Percentiles rank a stretch among this genome's conserved stretches.
Conservation (phyloP, 2,888 invertebrate species). For the Laothoe populi region DNA sequence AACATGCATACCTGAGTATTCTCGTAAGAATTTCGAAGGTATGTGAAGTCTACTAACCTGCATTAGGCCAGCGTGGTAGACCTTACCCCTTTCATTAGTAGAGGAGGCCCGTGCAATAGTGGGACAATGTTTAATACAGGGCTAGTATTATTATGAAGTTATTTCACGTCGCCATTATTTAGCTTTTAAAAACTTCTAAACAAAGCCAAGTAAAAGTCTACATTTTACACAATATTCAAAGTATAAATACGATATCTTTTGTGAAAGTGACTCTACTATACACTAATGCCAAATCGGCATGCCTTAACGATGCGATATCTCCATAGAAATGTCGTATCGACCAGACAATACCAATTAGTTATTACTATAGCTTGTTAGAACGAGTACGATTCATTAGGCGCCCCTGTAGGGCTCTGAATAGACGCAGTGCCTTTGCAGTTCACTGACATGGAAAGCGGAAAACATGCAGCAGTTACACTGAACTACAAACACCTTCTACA, state of each 20-base stretch:
- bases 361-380: conserved; percentile 29
- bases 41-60: too few species aligned
- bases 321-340: not conserved
- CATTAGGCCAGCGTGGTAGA: too few species aligned
- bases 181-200: not conserved
- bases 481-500: conserved; percentile 2
- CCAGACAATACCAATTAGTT: not conserved
- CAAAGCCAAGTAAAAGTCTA: not conserved
- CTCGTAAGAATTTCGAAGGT: too few species aligned
- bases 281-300: not conserved
- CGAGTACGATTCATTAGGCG: conserved; percentile 40
- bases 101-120: too few species aligned
- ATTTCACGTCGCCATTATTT: not conserved
- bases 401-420: conserved; percentile 34
- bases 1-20: too few species aligned
- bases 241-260: not conserved
- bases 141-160: too few species aligned
- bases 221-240: not conserved
- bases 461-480: conserved; percentile 19
- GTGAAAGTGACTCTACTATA: not conserved
- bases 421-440: conserved; percentile 27
- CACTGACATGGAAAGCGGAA: conserved; percentile 27
- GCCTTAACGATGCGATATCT: conserved; percentile 2
- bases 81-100: too few species aligned
- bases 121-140: too few species aligned